Conservation (phyloP, 2,888 invertebrate species). For the Unio pictorum region DNA sequence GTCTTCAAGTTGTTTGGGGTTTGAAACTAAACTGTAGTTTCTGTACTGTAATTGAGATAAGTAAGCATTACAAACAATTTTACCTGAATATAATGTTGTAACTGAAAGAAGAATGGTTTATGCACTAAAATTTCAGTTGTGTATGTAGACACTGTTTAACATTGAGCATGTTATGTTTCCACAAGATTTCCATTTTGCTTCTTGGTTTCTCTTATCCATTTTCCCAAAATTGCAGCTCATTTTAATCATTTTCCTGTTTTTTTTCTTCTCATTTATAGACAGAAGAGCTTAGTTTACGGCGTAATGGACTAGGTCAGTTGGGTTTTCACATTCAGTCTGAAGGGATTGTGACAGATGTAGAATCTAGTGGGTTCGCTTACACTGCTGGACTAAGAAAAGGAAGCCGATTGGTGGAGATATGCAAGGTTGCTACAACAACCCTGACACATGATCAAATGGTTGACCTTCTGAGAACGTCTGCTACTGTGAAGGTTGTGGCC, state of each 20-base stretch:
- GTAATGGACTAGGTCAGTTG: conserved; percentile 87
- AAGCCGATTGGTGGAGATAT: conserved; percentile 91
- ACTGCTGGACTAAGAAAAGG: conserved; percentile 90
- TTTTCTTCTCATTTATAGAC: conserved; percentile 71
- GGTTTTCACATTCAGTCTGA: conserved; percentile 89
- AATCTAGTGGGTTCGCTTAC: conserved; percentile 76
- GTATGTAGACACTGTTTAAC: too few species aligned
- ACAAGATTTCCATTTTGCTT: too few species aligned
- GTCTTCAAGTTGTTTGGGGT: too few species aligned
- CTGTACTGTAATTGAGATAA: too few species aligned
- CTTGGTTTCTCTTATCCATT: too few species aligned
- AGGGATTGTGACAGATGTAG: conserved; percentile 95
- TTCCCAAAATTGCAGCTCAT: too few species aligned
- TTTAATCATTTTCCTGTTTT: not conserved
- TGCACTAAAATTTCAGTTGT: too few species aligned
- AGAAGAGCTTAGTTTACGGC: conserved; percentile 84
- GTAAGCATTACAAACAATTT: too few species aligned
- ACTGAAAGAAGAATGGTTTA: too few species aligned
- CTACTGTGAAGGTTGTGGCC: conserved; percentile 87
- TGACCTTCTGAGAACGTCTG: conserved; percentile 90
- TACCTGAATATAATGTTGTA: too few species aligned
- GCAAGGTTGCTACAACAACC: conserved; percentile 90
- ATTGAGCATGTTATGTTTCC: too few species aligned
- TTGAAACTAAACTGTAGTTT: too few species aligned
- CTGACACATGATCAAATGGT: conserved; percentile 93